Base-by-base conservation (phyloP, 1,140 invertebrate genomes). In the Neodiprion fabricii region DNA sequence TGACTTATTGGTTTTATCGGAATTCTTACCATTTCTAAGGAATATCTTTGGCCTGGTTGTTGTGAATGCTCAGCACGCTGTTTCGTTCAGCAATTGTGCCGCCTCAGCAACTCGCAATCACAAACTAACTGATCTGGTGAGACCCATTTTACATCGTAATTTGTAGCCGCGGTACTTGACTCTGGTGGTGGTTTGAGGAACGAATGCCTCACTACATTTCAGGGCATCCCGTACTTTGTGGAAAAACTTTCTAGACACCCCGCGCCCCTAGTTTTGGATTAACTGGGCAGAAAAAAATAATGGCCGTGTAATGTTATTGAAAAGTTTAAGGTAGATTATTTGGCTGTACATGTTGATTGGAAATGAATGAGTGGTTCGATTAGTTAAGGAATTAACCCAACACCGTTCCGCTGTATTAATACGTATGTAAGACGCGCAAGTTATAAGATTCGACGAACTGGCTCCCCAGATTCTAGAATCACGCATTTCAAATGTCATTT, bases 271-370 rank as follows among this genome's bases (percentile, higher is more conserved):
- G n/a, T 61, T 61, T 9, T 17, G 5, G n/a, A 61, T 61, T 61
- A 17, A 61, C 4, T 61, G 53, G n/a, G 53, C 14, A 17, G 11
- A 61, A 61, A 74, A 48, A 79, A 79, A 81, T 21, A 76, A 84
- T 82, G 80, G 80, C 78, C 73, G 75, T 81, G 78, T 78, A 73
- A 82, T 83, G 83, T 84, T 83, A 79, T 83, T 79, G 72, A 81
- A 77, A 76, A 70, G 76, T 79, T 76, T 73, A 74, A 74, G 78
- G 77, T 76, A 75, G 76, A 75, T 73, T 76, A 47, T 50, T 50
- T 75, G 75, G 67, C 21, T 17, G 72, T 65, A 61, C 9, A 70
- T 50, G 72, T 70, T 72, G n/a, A 14, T 50, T n/a, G 48, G 72
- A 70, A 75, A 67, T 67, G 49, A 50, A 72, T 9, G 67, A 12